phyloP scores from a whole-genome alignment of 2,113 vertebrate genomes.

The Ctenomys sociabilis region DNA sequence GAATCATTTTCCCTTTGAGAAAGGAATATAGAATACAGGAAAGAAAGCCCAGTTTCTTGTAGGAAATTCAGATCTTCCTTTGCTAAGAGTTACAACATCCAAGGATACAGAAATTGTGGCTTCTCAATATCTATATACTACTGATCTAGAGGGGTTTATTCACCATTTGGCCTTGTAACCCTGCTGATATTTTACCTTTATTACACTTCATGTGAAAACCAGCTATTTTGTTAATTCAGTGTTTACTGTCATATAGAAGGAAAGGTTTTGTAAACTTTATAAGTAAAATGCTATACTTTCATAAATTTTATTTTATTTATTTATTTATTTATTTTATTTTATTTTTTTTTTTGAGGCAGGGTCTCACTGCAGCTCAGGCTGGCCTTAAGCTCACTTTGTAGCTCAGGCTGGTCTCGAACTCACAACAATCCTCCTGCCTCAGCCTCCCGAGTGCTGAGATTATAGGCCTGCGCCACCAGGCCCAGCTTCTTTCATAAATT shows the following conservation, averaged over 20 bases:
- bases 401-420: no score
- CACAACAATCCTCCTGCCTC: no score
- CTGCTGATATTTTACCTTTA: not conserved
- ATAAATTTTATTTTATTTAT: not conserved
- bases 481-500: no score
- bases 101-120: not conserved
- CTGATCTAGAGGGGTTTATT: not conserved
- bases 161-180: not conserved
- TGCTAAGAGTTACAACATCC: not conserved
- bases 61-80: not conserved
- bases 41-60: not conserved
- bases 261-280: not conserved
- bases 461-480: no score
- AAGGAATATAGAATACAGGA: not conserved
- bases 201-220: not conserved
- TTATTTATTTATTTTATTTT: no score
- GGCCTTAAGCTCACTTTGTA: no score
- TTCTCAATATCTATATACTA: not conserved
- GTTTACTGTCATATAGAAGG: not conserved
- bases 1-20: not conserved
- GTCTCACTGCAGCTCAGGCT: no score
- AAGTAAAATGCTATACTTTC: not conserved
- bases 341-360: no score
- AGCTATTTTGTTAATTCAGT: not conserved
- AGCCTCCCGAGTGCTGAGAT: no score